These are phyloP conservation scores for Gallinago nigripennis DNA, from an alignment of 2,797 vertebrate species.

Conservation along the genomic window DNA sequence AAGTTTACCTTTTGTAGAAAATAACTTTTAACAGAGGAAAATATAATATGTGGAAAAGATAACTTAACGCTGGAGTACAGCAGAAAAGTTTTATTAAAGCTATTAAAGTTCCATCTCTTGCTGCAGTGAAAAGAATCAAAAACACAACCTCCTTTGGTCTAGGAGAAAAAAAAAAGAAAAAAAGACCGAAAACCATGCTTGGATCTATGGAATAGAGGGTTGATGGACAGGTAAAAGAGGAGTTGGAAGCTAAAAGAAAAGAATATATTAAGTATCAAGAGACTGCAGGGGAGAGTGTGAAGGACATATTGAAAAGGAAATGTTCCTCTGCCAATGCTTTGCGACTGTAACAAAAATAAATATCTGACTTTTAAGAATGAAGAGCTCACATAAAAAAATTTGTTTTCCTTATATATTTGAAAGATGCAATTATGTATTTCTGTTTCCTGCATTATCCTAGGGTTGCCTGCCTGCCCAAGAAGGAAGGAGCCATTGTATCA, in stretches of 20 bases:
- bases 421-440: conserved; percentile 1
- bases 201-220: conserved; percentile 48
- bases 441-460: neutral
- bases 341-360: conserved; percentile 25
- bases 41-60: neutral
- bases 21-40: conserved; percentile 29
- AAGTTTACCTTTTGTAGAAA: neutral
- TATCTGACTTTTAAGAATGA: conserved; percentile 5
- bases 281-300: conserved; percentile 34
- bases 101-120: conserved; percentile 51
- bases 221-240: conserved; percentile 73
- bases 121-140: conserved; percentile 66
- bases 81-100: conserved; percentile 69
- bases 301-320: conserved; percentile 45
- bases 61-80: neutral
- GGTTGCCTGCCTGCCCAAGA: neutral
- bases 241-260: conserved; percentile 59
- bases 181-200: conserved; percentile 42
- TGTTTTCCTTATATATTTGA: neutral
- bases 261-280: conserved; percentile 52
- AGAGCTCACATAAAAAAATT: conserved; percentile 9
- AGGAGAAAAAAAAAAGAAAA: conserved; percentile 43
- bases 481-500: neutral
- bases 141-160: conserved; percentile 53
- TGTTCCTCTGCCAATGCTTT: neutral